These are phyloP conservation scores for Rhagologus leucostigma DNA, from an alignment of 2,113 vertebrate species.

Conservation along the genomic window DNA sequence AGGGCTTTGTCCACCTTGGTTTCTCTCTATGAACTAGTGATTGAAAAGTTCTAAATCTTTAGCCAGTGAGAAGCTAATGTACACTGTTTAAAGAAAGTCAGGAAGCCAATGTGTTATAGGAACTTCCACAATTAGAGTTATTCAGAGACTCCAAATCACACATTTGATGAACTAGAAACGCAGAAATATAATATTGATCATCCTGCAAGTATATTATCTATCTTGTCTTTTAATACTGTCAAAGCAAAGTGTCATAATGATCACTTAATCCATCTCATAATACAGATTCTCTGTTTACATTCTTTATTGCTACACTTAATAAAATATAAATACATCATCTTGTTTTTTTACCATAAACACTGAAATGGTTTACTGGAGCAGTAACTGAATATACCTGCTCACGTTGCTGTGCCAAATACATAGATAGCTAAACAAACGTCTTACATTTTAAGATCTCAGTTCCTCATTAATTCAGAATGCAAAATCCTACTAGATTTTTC, in stretches of 20 bases:
- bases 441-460: background rate
- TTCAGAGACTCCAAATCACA: background rate
- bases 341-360: background rate
- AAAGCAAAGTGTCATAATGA: background rate
- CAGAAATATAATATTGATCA: background rate
- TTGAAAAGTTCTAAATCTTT: background rate
- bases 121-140: background rate
- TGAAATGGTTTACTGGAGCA: background rate
- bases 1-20: background rate
- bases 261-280: background rate
- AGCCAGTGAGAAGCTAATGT: background rate
- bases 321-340: background rate
- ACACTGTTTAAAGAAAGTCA: background rate
- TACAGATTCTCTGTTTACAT: background rate
- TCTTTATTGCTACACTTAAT: background rate
- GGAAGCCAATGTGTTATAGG: background rate
- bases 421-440: background rate
- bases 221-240: background rate
- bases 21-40: background rate
- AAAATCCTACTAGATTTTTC: background rate
- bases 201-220: background rate
- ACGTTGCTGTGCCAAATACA: background rate
- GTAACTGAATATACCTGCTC: background rate
- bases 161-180: background rate
- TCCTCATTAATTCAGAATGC: background rate